Conservation (phyloP, 1,140 invertebrate genomes). For the Hylyphantes graminicola region DNA sequence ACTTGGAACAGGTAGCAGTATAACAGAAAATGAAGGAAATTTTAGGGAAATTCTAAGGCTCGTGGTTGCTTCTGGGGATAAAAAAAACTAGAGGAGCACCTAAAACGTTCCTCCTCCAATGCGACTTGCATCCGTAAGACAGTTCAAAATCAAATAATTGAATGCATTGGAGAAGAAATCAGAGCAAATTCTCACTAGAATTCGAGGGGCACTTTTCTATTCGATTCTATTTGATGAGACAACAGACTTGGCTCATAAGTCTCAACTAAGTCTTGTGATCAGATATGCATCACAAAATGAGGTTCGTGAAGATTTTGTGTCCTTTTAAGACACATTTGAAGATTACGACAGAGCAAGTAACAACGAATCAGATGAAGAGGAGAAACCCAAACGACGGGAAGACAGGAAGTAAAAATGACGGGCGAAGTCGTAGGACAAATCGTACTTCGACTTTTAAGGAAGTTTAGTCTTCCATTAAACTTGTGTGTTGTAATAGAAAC, state of each 20-base stretch:
- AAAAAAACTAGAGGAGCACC: slow-evolving; percentile 18
- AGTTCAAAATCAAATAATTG: not conserved
- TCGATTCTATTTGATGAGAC: slow-evolving; percentile 10
- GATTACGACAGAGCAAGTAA: not conserved
- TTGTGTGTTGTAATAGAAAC: slow-evolving; percentile 3
- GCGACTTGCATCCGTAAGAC: slow-evolving; percentile 4
- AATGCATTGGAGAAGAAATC: not conserved
- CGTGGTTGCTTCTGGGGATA: not conserved
- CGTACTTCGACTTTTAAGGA: not conserved
- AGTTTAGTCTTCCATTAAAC: not conserved
- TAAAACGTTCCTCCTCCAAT: not conserved
- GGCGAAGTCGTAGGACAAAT: slow-evolving; percentile 10
- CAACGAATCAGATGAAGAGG: not conserved
- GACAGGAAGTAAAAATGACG: not conserved
- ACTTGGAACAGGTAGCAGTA: not conserved
- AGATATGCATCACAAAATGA: slow-evolving; percentile 3
- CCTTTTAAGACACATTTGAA: not conserved
- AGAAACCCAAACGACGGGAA: not conserved
- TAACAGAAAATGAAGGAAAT: too few species aligned
- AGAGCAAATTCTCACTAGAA: slow-evolving; percentile 14
- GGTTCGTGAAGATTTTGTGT: slow-evolving; percentile 16
- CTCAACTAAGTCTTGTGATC: not conserved
- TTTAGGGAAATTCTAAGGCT: not conserved
- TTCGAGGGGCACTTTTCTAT: not conserved
- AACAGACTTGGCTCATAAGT: not conserved